Conservation (phyloP, 1,140 invertebrate genomes). For the Cheumatopsyche charites region DNA sequence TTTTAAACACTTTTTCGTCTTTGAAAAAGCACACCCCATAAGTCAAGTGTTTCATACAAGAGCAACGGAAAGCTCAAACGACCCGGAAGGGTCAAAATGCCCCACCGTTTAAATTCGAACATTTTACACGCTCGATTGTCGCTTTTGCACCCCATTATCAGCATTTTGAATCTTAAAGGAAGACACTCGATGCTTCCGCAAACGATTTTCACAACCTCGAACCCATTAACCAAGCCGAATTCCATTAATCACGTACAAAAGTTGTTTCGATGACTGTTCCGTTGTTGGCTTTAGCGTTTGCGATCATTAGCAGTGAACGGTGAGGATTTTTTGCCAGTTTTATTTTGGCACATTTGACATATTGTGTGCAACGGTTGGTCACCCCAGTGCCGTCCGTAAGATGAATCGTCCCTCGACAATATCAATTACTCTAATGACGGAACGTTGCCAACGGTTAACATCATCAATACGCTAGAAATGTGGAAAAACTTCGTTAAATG, state of each 20-base stretch:
- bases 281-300: conserved; percentile 11
- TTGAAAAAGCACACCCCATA: conserved; percentile 13
- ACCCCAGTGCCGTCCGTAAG: conserved; percentile 14
- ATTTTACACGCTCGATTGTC: conserved; percentile 19
- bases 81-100: conserved; percentile 47
- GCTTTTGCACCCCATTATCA: conserved; percentile 36
- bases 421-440: conserved; percentile 26
- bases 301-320: conserved; percentile 25
- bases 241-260: conserved; percentile 22
- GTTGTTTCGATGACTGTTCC: conserved; percentile 25
- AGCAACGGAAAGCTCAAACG: conserved; percentile 47
- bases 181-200: too few relatives aligned
- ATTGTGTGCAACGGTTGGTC: conserved; percentile 30
- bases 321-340: conserved; percentile 12
- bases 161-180: conserved; percentile 42
- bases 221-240: conserved; percentile 19
- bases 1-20: neutral
- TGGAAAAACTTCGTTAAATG: too few relatives aligned
- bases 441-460: too few relatives aligned
- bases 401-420: conserved; percentile 29
- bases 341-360: conserved; percentile 18
- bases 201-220: too few relatives aligned
- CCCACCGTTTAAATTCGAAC: neutral
- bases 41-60: conserved; percentile 31
- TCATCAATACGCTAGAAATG: too few relatives aligned